A percentile compares a stretch with the other conserved stretches of the same genome.
These are phyloP conservation scores for Aurelia sp. DNA, from an alignment of 30 jellyfish, hydroid and myxozoan species.

Conservation along the genomic window DNA sequence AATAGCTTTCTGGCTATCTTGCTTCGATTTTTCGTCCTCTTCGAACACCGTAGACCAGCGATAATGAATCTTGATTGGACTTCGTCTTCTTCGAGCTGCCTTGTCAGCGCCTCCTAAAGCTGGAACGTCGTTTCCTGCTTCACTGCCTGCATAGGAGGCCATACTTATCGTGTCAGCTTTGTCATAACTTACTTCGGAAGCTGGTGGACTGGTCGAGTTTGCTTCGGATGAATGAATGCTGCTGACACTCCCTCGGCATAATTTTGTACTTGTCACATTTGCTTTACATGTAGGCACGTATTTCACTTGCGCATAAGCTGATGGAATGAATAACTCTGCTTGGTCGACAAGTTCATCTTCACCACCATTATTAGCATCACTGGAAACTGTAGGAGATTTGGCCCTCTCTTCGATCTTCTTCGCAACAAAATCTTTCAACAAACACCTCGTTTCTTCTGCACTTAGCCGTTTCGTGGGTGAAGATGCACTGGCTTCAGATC, in stretches of 20 bases:
- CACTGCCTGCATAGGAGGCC: constrained; percentile 81
- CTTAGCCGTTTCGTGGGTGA: constrained; percentile 55
- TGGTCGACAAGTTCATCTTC: constrained; percentile 17
- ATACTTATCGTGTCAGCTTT: constrained; percentile 91
- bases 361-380: background rate
- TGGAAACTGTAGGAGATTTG: constrained; percentile 37
- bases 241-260: constrained; percentile 73
- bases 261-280: constrained; percentile 72
- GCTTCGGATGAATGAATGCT: constrained; percentile 70
- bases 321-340: constrained; percentile 28
- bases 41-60: constrained; percentile 99
- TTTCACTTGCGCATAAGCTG: constrained; percentile 64
- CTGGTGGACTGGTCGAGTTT: constrained; percentile 45
- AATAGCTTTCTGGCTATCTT: constrained; percentile 31
- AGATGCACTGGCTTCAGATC: constrained; percentile 18
- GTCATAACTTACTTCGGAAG: constrained; percentile 61
- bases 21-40: constrained; percentile 86
- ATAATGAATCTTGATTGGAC: constrained; percentile 89
- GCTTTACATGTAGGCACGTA: constrained; percentile 74
- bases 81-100: constrained; percentile 68
- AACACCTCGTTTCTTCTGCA: constrained; percentile 58
- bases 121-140: constrained; percentile 56
- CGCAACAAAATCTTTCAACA: constrained; percentile 62
- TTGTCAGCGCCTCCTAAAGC: constrained; percentile 51
- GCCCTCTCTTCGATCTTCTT: constrained; percentile 61